Evolutionary conservation across 2,797 vertebrate species (phyloP).

Genomic region (Megalops cyprinoides): DNA sequence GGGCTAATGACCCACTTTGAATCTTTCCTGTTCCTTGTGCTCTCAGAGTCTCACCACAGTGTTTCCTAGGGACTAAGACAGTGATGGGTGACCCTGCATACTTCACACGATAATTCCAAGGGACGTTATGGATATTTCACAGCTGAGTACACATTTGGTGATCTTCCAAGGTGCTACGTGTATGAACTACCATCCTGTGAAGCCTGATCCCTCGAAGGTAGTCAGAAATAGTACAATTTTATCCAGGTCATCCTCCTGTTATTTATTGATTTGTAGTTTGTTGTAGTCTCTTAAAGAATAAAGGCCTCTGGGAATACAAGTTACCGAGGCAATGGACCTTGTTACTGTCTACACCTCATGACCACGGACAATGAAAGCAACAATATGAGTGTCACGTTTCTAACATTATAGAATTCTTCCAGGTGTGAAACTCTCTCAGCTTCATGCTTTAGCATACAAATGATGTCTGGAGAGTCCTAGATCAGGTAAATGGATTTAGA

Average conservation of each 20-base stretch:
- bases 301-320: too few relatives aligned
- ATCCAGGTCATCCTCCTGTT: neutral
- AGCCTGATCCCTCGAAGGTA: neutral
- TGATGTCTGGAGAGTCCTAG: too few relatives aligned
- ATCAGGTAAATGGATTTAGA: neutral
- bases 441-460: neutral
- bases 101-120: neutral
- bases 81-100: slow-evolving; percentile 24
- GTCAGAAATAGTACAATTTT: neutral
- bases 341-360: too few relatives aligned
- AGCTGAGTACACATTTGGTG: slow-evolving; percentile 25
- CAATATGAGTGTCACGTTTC: neutral
- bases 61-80: slow-evolving; percentile 4
- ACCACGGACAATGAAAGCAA: too few relatives aligned
- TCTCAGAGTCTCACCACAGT: slow-evolving; percentile 5
- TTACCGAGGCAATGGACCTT: too few relatives aligned
- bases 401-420: neutral
- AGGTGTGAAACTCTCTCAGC: neutral
- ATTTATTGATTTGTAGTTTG: neutral
- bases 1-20: slow-evolving; percentile 8
- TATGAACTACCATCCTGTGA: neutral
- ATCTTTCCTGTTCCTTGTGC: neutral
- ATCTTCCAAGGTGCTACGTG: slow-evolving; percentile 9
- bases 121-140: neutral
- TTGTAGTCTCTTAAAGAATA: too few relatives aligned